These are phyloP conservation scores for Oxytorus armatus DNA, from an alignment of 2,888 invertebrate genomes.

Conservation along the genomic window DNA sequence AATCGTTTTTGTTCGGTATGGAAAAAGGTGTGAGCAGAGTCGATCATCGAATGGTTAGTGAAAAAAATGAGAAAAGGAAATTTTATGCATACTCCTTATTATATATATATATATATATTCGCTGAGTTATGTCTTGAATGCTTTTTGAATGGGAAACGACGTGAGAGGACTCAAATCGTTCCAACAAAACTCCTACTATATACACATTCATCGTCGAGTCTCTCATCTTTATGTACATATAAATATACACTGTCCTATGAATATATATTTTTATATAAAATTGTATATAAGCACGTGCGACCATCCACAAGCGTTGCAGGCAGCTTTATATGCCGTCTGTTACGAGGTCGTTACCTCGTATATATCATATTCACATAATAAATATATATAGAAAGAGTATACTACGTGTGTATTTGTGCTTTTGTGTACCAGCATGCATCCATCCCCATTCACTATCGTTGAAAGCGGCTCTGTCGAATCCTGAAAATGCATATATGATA, in stretches of 20 bases:
- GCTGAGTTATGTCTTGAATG: slow-evolving; percentile 27
- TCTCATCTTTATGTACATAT: slow-evolving; percentile 13
- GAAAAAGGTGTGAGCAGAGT: no score
- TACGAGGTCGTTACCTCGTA: slow-evolving; percentile 50
- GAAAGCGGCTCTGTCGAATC: slow-evolving; percentile 24
- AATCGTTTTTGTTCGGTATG: no score
- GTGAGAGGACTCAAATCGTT: slow-evolving; percentile 17
- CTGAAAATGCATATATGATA: slow-evolving; percentile 52
- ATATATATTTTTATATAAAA: neutral
- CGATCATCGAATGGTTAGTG: no score
- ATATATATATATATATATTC: slow-evolving; percentile 1
- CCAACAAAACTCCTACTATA: slow-evolving; percentile 8
- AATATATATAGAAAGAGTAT: slow-evolving; percentile 7
- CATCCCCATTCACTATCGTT: slow-evolving; percentile 21
- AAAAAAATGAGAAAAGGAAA: slow-evolving; percentile 4
- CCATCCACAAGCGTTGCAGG: neutral
- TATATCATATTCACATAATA: slow-evolving; percentile 2
- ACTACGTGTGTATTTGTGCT: neutral
- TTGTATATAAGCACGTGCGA: slow-evolving; percentile 22
- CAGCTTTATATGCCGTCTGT: slow-evolving; percentile 50
- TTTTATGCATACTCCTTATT: neutral
- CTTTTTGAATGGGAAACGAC: slow-evolving; percentile 25
- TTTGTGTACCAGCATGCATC: slow-evolving; percentile 16
- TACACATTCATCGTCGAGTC: neutral
- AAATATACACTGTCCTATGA: neutral